Evolutionary conservation across 1,140 invertebrate genomes (phyloP), one percentile per base, ranked within the genome.

Genomic region (Solenopsis invicta): DNA sequence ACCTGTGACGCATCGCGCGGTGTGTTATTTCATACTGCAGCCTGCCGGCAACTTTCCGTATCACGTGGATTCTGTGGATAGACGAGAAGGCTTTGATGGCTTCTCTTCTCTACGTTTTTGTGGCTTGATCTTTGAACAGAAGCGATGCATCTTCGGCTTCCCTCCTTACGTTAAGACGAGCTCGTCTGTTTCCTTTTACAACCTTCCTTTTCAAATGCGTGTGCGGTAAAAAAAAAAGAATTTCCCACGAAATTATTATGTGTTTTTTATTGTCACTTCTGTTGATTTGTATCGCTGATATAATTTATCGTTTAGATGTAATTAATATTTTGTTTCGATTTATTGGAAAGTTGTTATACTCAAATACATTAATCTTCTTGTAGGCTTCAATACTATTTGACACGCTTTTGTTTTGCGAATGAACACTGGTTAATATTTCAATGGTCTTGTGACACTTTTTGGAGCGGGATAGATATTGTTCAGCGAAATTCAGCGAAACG

Each of bases 1-100:
- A 78, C n/a, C 67, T 6, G 61, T 80, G 72, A 78, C 29, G 45
- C 50, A 52, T 34, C 56, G 45, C 71, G 29, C 41, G 80, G 89
- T 90, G 88, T 90, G 89, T 90, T 90, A 90, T 90, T 90, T 90
- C 89, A 90, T 90, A 89, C 75, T 61, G 71, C 48, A 56, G 67
- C 64, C 77, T 45, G 66, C 56, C 64, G 61, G 72, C 88, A 88
- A 87, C 86, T 90, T 88, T 87, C 80, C 61, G 67, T 87, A 88
- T 67, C 71, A 69, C 75, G 16, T 64, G 81, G 85, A 88, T 89
- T 90, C 86, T 88, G 77, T 75, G 77, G 72, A 75, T 74, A 76
- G 54, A 82, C 37, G 41, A 18, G 24, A 21, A 13, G 71, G 66
- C 52, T 89, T 87, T 64, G 80, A 89, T 71, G 89, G 80, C 75